Conservation (phyloP, 1,140 invertebrate species). For the Ceratitis capitata region DNA sequence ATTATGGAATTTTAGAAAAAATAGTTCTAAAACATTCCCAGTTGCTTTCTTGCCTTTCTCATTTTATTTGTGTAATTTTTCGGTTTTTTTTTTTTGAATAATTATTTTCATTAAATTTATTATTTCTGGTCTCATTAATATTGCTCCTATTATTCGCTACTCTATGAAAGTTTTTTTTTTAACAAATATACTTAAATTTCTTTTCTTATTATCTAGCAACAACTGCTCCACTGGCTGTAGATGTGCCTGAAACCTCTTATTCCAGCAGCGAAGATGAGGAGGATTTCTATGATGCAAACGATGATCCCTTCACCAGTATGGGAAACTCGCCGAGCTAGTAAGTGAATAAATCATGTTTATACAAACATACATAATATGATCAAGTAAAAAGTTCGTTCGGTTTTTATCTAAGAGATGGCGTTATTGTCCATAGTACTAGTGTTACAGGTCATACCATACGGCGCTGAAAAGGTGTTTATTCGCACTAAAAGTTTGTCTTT, state of each 20-base stretch:
- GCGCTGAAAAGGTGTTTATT: too few species aligned
- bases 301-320: slow-evolving; percentile 72
- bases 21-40: background rate
- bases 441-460: too few species aligned
- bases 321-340: slow-evolving; percentile 66
- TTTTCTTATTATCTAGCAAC: slow-evolving; percentile 52
- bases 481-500: too few species aligned
- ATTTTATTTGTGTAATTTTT: background rate
- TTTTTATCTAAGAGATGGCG: too few species aligned
- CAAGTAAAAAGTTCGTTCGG: too few species aligned
- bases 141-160: background rate
- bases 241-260: slow-evolving; percentile 89
- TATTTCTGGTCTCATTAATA: background rate
- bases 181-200: background rate
- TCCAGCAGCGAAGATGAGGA: slow-evolving; percentile 97
- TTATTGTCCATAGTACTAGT: too few species aligned
- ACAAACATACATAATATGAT: too few species aligned
- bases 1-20: background rate
- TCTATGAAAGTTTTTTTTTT: background rate
- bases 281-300: slow-evolving; percentile 94
- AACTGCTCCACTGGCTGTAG: slow-evolving; percentile 57
- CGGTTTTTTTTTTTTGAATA: background rate
- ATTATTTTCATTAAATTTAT: background rate
- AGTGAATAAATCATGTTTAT: slow-evolving; percentile 50
- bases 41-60: background rate